Percentiles rank a stretch among this genome's conserved stretches.
Evolutionary conservation across 2,113 vertebrate genomes (phyloP).

Genomic region (Pseudopodoces humilis): DNA sequence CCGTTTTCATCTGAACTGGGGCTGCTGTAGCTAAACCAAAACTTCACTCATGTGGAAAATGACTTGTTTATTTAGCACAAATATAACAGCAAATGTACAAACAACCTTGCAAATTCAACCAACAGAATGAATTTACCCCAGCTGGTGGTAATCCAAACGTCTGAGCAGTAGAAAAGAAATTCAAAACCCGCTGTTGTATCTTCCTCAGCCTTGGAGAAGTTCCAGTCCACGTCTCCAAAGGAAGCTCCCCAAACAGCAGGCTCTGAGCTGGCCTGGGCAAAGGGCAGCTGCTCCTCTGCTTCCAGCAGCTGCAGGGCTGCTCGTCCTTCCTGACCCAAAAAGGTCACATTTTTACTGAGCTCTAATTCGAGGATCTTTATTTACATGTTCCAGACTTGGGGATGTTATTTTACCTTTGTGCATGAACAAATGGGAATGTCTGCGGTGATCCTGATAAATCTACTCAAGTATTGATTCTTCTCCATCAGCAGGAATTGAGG

Average conservation of each 20-base stretch:
- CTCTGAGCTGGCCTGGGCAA: not conserved
- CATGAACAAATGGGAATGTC: not conserved
- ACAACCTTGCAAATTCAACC: not conserved
- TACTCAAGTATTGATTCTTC: not conserved
- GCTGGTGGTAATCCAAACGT: not conserved
- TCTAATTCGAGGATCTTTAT: not conserved
- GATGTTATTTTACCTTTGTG: not conserved
- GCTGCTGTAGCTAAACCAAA: not conserved
- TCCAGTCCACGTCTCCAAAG: fast-evolving
- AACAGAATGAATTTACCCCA: not conserved
- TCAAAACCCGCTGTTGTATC: fast-evolving
- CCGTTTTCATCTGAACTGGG: not conserved
- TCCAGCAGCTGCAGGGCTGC: not conserved
- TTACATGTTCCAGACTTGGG: not conserved
- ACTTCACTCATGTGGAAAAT: not conserved
- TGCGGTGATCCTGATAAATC: not conserved
- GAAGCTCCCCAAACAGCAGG: not conserved
- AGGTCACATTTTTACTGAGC: not conserved
- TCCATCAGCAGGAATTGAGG: not conserved
- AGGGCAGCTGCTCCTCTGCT: not conserved
- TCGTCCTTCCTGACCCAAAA: not conserved
- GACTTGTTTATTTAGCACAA: not conserved
- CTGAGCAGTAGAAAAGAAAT: not conserved
- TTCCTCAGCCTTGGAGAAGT: not conserved
- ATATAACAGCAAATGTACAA: not conserved